A percentile compares a stretch with the other conserved stretches of the same genome.
phyloP scores from a whole-genome alignment of 2,113 vertebrate genomes.

The Planiliza haematocheilus region DNA sequence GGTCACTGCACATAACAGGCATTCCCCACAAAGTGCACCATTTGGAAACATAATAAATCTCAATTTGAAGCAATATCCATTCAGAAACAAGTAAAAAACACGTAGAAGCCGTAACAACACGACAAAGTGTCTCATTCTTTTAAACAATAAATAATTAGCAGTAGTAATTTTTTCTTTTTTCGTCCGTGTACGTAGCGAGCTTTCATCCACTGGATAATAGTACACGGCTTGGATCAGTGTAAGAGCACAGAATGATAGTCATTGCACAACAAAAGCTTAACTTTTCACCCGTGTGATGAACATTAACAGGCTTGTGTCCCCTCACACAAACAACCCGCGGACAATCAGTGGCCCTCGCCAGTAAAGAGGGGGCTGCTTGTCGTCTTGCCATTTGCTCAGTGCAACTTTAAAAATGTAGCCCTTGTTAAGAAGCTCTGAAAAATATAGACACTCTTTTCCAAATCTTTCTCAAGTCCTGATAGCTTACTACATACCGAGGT shows the following conservation, averaged over 20 bases:
- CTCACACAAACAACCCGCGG: not conserved
- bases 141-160: slow-evolving; percentile 67
- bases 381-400: slow-evolving; percentile 62
- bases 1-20: slow-evolving; percentile 73
- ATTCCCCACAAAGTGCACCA: slow-evolving; percentile 80
- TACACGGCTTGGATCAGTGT: slow-evolving; percentile 53
- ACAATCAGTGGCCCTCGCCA: slow-evolving; percentile 51
- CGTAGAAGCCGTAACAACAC: slow-evolving; percentile 54
- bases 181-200: slow-evolving; percentile 46
- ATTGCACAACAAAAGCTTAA: slow-evolving; percentile 67
- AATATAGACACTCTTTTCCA: slow-evolving; percentile 48
- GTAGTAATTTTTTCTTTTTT: slow-evolving; percentile 11
- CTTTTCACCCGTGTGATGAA: slow-evolving; percentile 59
- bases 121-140: slow-evolving; percentile 32
- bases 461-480: slow-evolving; percentile 48
- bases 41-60: slow-evolving; percentile 57
- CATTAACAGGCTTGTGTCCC: slow-evolving; percentile 52
- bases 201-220: slow-evolving; percentile 52
- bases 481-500: slow-evolving; percentile 54
- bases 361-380: slow-evolving; percentile 35
- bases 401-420: slow-evolving; percentile 76
- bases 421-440: slow-evolving; percentile 72
- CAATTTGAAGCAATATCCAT: slow-evolving; percentile 51
- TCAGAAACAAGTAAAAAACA: slow-evolving; percentile 52
- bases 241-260: slow-evolving; percentile 62